Base-by-base conservation (phyloP, 2,797 vertebrate species). In the Melanotaenia parkinsoni region DNA sequence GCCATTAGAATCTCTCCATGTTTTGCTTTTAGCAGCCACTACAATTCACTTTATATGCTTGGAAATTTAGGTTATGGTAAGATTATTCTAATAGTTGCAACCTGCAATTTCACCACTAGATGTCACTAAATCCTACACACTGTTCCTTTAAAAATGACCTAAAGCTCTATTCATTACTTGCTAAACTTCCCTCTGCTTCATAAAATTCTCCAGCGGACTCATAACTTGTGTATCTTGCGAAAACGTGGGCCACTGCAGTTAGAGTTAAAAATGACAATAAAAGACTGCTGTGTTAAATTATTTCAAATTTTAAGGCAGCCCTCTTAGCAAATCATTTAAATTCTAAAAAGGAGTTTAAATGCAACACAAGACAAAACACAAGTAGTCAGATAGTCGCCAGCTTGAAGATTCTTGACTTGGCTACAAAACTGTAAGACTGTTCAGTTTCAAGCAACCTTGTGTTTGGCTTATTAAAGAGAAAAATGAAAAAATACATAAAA, bases 121-220 rank as follows among this genome's bases (percentile, higher is more conserved):
- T 12, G 50, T 53, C 22, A 53, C 50, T 53, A 53, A 22, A 54
- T 28, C 51, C 24, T 54, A 54, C 51, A 54, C 24, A 14, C n/a
- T 54, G 3, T 14, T 54, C n/a, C 51, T 53, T 73, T 67, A 37
- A 35, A 24, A 13, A 18, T 7, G 67, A 66, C 64, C 63, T 35
- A 61, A 79, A 75, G 67, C 72, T 76, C 71, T 53, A 37, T 86
- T 89, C 72, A 81, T 67, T 72, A 61, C 65, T 30, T 68, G 76
- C 84, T 79, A 74, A 79, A 63, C 58, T 60, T 86, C 61, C 64
- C 18, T 60, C 72, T 35, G 47, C 76, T 70, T 66, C 63, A 59
- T 62, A 28, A 37, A 57, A 74, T 70, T 68, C 20, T 77, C 60
- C 64, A 24, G 24, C 51, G 50, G 47, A 76, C 45, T 68, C 24